Conservation (phyloP, 2,888 invertebrate genomes). For the Drosophila kambysellisi region DNA sequence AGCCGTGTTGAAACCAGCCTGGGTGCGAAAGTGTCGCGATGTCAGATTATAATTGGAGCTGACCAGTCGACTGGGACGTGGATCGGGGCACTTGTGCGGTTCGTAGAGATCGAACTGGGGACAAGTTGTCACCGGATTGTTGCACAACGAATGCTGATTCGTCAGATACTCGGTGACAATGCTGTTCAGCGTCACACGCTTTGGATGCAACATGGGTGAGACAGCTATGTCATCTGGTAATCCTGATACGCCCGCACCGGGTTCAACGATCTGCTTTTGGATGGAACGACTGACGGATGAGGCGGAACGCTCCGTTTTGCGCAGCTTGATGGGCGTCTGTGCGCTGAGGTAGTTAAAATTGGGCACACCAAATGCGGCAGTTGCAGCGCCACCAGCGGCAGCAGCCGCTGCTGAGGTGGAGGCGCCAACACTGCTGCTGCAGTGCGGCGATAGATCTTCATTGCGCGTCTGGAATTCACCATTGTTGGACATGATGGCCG, state of each 20-base stretch:
- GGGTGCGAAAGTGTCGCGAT: slow-evolving; percentile 87
- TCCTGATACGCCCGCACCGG: slow-evolving; percentile 10
- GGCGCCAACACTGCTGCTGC: slow-evolving; percentile 17
- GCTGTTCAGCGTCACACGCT: slow-evolving; percentile 91
- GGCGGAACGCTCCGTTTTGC: slow-evolving; percentile 61
- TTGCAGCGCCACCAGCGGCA: neutral
- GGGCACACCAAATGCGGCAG: slow-evolving; percentile 41
- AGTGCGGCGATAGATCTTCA: slow-evolving; percentile 46
- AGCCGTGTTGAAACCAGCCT: slow-evolving; percentile 87
- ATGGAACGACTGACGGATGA: slow-evolving; percentile 79
- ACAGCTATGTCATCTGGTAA: slow-evolving; percentile 50
- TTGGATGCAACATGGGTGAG: slow-evolving; percentile 83
- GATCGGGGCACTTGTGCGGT: slow-evolving; percentile 98
- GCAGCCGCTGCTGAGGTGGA: slow-evolving; percentile 8
- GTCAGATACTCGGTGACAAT: slow-evolving; percentile 98
- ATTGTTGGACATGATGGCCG: slow-evolving; percentile 65
- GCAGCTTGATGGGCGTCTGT: slow-evolving; percentile 69
- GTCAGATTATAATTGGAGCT: slow-evolving; percentile 89
- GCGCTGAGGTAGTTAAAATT: slow-evolving; percentile 51
- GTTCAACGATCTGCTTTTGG: slow-evolving; percentile 86
- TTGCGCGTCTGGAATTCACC: slow-evolving; percentile 41
- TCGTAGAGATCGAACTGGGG: slow-evolving; percentile 98
- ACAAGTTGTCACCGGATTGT: slow-evolving; percentile 98
- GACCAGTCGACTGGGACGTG: slow-evolving; percentile 86
- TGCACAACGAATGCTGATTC: slow-evolving; percentile 98